Conservation (phyloP, 1,140 invertebrate species). For the Heliconius hermathena region DNA sequence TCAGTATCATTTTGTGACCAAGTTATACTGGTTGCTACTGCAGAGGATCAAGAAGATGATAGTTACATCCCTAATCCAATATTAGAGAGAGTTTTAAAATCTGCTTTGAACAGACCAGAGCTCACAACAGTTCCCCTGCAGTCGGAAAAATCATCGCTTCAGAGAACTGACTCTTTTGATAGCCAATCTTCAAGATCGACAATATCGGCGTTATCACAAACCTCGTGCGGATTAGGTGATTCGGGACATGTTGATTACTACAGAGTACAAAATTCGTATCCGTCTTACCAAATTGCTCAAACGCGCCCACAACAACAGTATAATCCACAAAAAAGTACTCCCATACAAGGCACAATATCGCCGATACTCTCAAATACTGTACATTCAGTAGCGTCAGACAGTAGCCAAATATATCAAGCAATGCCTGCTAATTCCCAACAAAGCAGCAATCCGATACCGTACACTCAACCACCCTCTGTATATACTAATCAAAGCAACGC, state of each 20-base stretch:
- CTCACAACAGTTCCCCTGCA: constrained; percentile 80
- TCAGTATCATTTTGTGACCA: constrained; percentile 97
- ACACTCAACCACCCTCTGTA: constrained; percentile 64
- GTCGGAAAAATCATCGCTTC: constrained; percentile 72
- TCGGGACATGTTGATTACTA: constrained; percentile 78
- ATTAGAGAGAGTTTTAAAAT: constrained; percentile 91
- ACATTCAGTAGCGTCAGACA: constrained; percentile 50
- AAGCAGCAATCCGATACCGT: constrained; percentile 65
- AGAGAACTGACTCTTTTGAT: constrained; percentile 80
- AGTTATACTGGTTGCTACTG: constrained; percentile 94
- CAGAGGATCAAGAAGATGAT: constrained; percentile 94
- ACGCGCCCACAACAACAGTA: constrained; percentile 65
- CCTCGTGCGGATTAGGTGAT: constrained; percentile 62
- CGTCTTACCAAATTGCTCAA: constrained; percentile 67
- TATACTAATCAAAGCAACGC: constrained; percentile 59
- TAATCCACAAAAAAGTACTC: constrained; percentile 62
- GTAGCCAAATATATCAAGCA: constrained; percentile 69
- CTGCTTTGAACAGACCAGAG: constrained; percentile 89
- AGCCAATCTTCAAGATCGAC: constrained; percentile 80
- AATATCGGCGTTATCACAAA: constrained; percentile 75
- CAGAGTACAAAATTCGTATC: constrained; percentile 75
- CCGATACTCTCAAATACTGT: constrained; percentile 47
- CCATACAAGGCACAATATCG: constrained; percentile 56
- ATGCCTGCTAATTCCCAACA: constrained; percentile 56
- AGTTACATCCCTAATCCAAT: constrained; percentile 96